Evolutionary conservation across 2,888 invertebrate genomes (phyloP), one percentile per base, ranked within the genome.

Genomic region (Erebia palarica): DNA sequence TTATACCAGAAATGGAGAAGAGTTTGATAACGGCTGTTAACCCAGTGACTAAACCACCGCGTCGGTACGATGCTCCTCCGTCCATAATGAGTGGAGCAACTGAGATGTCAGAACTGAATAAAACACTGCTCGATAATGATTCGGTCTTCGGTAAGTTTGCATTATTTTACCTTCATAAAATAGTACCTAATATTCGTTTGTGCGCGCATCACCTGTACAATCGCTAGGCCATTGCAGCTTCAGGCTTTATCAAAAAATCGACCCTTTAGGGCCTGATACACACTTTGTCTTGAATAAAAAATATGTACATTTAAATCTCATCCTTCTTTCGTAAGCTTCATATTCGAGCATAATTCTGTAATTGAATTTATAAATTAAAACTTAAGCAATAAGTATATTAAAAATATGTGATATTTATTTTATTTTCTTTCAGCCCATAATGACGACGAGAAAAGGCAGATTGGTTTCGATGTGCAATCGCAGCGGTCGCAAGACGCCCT

Each of bases 1-100:
- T 96, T 2, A 95, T 96, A 65, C 95, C 96, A 71, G 97, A 97
- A 83, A 97, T 97, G 94, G 97, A 97, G 84, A 97, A 97, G 86
- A 96, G 97, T 75, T 90, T 97, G 65, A 96, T 97, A 75, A 96
- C 96, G 3, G 96, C 97, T 67, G 96, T 97, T 44, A 97, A 97
- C 89, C 97, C 97, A 0, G 96, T 97, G 18, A 96, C 96, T 72
- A 97, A 97, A 82, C 97, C 97, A 0, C 97, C 97, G 7, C 92
- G 97, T 65, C 94, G 97, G 73, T 96, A 96, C 76, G 97, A 97
- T 73, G 95, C 95, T 69, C 96, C 96, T 27, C 94, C 95, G 13
- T 95, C 96, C 8, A 95, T 96, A 27, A 95, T 94, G 67, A 95
- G 95, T 75, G 96, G 96, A 68, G 96, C 95, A 18, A 97, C 97